Evolutionary conservation across 92 coral and sea anemone genomes (phyloP), one percentile per base, ranked within the genome.

Genomic region (Porites divaricata): DNA sequence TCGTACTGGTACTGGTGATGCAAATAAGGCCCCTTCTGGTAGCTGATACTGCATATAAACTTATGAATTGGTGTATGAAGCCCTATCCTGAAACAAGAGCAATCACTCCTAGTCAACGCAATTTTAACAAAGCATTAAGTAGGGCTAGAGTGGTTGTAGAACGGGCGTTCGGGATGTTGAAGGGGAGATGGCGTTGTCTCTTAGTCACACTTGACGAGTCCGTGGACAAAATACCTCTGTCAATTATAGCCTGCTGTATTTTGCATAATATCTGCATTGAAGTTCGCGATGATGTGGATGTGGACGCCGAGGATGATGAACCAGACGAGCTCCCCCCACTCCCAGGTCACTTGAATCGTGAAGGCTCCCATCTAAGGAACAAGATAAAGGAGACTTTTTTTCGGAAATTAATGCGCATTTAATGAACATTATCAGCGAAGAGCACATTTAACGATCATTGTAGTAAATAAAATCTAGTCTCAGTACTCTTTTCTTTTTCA

Each of bases 51-150:
- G 90, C 86, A 1, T 72, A 80, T 48, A 86, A 86, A 51, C 86
- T 86, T 25, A 71, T 87, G 16, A 58, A 75, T n/a, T 87, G 91
- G 87, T 87, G 87, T 56, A 81, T 87, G 86, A 87, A 52, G 57
- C 57, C 57, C 57, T 52, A 52, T 52, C 57, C 57, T 1, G 57
- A 52, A 52, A 52, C 57, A 81, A 71, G 83, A 70, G 81, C 82
- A 17, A 72, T 89, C 53, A 89, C 89, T 48, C 45, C 48, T 8
- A 85, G 89, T 52, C 80, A 86, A 53, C 28, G 58, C 8, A 80
- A 72, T 16, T 86, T 86, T 45, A 78, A 79, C 48, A 77, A 86
- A 41, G 53, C 89, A 62, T 63, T 79, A 25, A 86, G 89, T 26
- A 70, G 73, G 19, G 89, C 89, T 13, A 86, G 85, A 50, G 85